Base-by-base conservation (phyloP, 2,113 vertebrate species). In the Pelmatolapia mariae region DNA sequence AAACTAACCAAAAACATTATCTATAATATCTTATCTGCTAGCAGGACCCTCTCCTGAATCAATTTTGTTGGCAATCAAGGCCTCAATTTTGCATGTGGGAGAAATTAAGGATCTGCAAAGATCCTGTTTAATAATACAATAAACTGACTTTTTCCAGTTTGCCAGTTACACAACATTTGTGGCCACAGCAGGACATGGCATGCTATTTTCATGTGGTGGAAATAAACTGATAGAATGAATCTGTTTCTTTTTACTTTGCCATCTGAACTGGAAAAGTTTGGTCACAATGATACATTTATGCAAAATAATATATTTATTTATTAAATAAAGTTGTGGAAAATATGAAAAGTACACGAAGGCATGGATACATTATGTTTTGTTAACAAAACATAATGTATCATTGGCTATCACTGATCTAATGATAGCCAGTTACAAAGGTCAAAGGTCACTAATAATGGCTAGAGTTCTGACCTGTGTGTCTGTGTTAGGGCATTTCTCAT, bases 401-500 rank as follows among this genome's bases (percentile, higher is more conserved):
- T 16, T 71, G 38, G 8, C n/a, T 43, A 24, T 71, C 5, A 16
- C 38, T 71, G 22, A 71, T 73, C 13, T 45, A 73, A 45, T 45
- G 22, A 73, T 73, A 47, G 68, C 22, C 4, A 47, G 68, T 73
- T 45, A 29, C 15, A 50, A 31, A 47, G 12, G 47, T 33, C 53
- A 47, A 36, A 82, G 36, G 15, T 85, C 54, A 73, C 40, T 29
- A 45, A 45, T 73, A 26, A 54, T 1, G 7, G 9, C 16, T 6
- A 36, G 26, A 63, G 63, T 8, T 53, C 89, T 88, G 73, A 94
- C 99, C 98, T 96, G 92, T 98, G 97, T 50, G 97, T 96, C 94
- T 99, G 98, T 86, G 98, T 98, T 54, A 99, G 96, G 53, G 95
- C 93, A 86, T 96, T 98, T 86, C 97, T 96, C 97, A 99, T 99